Evolutionary conservation across 1,140 invertebrate species (phyloP).

Genomic region (Drosophila jambulina): DNA sequence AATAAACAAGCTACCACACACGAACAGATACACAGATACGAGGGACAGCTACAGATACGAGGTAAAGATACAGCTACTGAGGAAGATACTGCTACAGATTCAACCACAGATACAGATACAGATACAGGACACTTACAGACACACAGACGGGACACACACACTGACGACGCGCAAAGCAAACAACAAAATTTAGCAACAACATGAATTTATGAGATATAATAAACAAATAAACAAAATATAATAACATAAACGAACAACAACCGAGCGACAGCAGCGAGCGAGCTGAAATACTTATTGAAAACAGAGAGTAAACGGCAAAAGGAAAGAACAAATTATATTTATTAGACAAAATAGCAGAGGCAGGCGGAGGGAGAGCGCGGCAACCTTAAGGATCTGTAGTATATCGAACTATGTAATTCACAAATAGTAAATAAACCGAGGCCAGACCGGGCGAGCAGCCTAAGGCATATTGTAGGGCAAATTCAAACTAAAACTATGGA

Average conservation of each 20-base stretch:
- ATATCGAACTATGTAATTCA: slow-evolving; percentile 81
- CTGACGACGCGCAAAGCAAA: slow-evolving; percentile 54
- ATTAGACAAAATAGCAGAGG: slow-evolving; percentile 62
- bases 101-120: slow-evolving; percentile 3
- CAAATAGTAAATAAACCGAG: slow-evolving; percentile 71
- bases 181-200: slow-evolving; percentile 84
- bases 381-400: slow-evolving; percentile 74
- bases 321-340: slow-evolving; percentile 72
- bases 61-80: slow-evolving; percentile 16
- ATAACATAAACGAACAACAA: slow-evolving; percentile 60
- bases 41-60: slow-evolving; percentile 15
- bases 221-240: slow-evolving; percentile 57
- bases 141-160: slow-evolving; percentile 40
- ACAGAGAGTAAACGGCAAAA: slow-evolving; percentile 18
- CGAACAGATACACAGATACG: slow-evolving; percentile 15
- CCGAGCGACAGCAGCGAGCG: slow-evolving; percentile 28
- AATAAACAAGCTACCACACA: slow-evolving; percentile 43
- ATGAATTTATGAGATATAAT: slow-evolving; percentile 84
- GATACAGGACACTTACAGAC: slow-evolving; percentile 17
- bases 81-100: slow-evolving; percentile 10
- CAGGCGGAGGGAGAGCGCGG: slow-evolving; percentile 3
- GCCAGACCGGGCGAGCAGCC: slow-evolving; percentile 28
- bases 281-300: slow-evolving; percentile 54
- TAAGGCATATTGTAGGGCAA: slow-evolving; percentile 69
- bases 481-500: slow-evolving; percentile 70